Percentiles rank a stretch among this genome's conserved stretches.
phyloP scores from a whole-genome alignment of 2,113 vertebrate species.

The Psephotus haematonotus region DNA sequence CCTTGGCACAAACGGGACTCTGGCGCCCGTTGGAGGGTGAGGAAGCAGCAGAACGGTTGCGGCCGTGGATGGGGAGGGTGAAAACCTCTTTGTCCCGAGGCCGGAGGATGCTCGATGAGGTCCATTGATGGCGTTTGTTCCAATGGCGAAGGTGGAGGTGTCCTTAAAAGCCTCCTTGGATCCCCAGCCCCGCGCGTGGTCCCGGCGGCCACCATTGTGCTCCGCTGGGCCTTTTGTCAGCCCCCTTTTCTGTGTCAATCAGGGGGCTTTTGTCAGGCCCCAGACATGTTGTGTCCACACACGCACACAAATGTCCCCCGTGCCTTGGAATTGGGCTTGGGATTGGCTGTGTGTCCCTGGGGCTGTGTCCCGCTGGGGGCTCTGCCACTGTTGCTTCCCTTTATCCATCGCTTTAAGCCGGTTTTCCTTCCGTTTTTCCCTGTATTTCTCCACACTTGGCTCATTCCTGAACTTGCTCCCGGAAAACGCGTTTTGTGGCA shows the following conservation, averaged over 20 bases:
- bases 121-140: not conserved
- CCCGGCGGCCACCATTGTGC: conserved; percentile 8
- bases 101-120: accelerated
- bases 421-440: not conserved
- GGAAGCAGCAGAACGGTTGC: accelerated
- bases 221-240: conserved; percentile 58
- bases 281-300: conserved; percentile 67
- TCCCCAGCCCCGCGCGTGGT: conserved; percentile 1
- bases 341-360: accelerated
- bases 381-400: not conserved
- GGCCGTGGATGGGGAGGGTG: not conserved
- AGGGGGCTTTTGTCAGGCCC: conserved; percentile 46
- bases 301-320: conserved; percentile 25
- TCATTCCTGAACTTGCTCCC: accelerated
- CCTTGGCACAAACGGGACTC: not conserved
- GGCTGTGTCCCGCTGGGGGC: accelerated
- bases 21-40: accelerated
- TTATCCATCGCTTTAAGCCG: accelerated
- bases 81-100: not conserved
- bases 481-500: accelerated
- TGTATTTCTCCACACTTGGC: accelerated
- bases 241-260: conserved; percentile 65
- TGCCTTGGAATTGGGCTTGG: accelerated
- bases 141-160: accelerated
- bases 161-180: not conserved